Evolutionary conservation across 30 jellyfish, hydroid and myxozoan species (phyloP), one percentile per base, ranked within the genome.

Genomic region (Pelagia noctiluca): DNA sequence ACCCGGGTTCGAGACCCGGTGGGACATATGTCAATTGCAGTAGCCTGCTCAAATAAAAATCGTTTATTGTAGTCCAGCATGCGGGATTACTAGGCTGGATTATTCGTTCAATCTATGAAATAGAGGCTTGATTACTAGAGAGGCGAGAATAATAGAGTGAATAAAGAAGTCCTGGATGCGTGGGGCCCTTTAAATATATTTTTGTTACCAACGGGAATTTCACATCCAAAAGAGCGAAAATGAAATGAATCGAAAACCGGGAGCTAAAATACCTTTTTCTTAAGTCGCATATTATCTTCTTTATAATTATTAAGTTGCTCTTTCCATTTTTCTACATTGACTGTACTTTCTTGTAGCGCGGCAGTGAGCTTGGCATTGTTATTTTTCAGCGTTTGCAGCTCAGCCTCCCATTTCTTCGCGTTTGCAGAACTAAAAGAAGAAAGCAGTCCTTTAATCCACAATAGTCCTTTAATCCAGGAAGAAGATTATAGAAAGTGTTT

Each of bases 391-490:
- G 98, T 92, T 60, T 92, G 98, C 28, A 92, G 70, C 60, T 92
- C 98, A 3, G 95, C 86, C 65, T 92, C 98, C 98, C 98, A 92
- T 71, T 92, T 92, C 81, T 86, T 92, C 2, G 96, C 96, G 81
- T 92, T 92, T 42, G 96, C 91, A 57, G 98, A 92, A 72, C 98
- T 92, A 83, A 19, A 61, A 29, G 30, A 12, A 31, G 30, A 42
- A 67, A 29, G 1, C 35, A 63, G 2, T 21, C 2, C 5, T 10
- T 47, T 11, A 47, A 47, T 47, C 19, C 61, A 47, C 19, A 47
- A 47, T 47, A 47, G 16, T 10, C 61, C 11, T 47, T 47, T 10
- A 19, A 53, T 53, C 32, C 16, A 53, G 21, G 25, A 29, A 53
- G 3, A 53, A 53, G 21, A 53, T 13, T 53, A 53, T 19, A 3